Evolutionary conservation across 2,797 vertebrate species (phyloP), one percentile per base, ranked within the genome.

Genomic region (Tapera naevia): DNA sequence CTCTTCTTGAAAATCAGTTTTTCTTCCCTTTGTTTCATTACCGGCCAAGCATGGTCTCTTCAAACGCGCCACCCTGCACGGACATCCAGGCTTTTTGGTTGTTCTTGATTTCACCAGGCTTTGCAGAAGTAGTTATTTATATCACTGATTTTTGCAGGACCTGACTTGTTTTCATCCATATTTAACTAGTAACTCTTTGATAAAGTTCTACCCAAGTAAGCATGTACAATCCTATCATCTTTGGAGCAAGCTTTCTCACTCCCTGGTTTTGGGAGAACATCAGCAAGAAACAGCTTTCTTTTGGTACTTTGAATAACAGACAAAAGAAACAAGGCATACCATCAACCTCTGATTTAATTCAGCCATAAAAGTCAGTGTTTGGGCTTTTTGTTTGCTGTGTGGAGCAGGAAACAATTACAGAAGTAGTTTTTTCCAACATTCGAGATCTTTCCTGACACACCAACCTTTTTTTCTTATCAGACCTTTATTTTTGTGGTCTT

Each of bases 161-260:
- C 50, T 86, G 57, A 80, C 84, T 93, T 93, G 80, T 80, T 57
- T 83, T 95, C 69, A 89, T 93, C 69, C 61, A 27, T 83, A 83
- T 78, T 74, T 90, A 93, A 66, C 70, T 48, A 58, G 32, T 80
- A 91, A 64, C 39, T 74, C 50, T 92, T 71, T 79, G 64, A 76
- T 74, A 80, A 71, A 48, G 19, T 85, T 62, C 50, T 86, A 67
- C 41, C 23, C 41, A 67, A 57, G 67, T 54, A 91, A 90, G 30
- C 46, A 9, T 57, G 51, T 45, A 80, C 79, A 85, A 64, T 83
- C 60, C 75, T 37, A 48, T 92, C 35, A 57, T 54, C 18, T 90
- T 80, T 85, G 48, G 69, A 73, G 16, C 57, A 39, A 53, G 33
- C 71, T 16, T 64, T 91, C 62, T 58, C 79, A 32, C 43, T 89